Conservation (phyloP, 2,797 vertebrate genomes). For the Selene dorsalis region DNA sequence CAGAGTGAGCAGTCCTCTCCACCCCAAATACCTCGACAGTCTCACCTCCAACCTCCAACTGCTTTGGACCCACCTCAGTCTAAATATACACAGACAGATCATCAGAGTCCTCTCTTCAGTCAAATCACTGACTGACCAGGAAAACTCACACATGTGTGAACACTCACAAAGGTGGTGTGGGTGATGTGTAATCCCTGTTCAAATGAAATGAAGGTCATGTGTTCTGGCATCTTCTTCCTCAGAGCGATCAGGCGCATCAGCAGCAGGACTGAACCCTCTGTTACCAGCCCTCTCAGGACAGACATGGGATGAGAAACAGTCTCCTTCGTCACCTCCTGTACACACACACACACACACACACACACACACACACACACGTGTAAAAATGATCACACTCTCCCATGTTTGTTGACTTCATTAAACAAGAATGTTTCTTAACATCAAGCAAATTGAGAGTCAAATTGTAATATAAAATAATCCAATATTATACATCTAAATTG, state of each 20-base stretch:
- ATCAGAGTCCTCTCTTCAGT: not conserved
- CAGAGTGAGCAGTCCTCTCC: conserved; percentile 79
- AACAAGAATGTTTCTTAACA: not conserved
- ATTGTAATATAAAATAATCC: too few relatives aligned
- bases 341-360: conserved; percentile 18
- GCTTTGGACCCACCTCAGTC: conserved; percentile 84
- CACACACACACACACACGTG: not conserved
- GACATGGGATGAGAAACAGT: conserved; percentile 68
- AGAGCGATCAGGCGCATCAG: conserved; percentile 88
- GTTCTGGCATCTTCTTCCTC: conserved; percentile 77
- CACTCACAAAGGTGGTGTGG: conserved; percentile 87
- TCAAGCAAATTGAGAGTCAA: too few relatives aligned
- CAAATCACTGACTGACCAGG: not conserved
- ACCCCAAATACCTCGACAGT: conserved; percentile 86
- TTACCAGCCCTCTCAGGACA: conserved; percentile 84
- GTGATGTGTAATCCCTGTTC: conserved; percentile 81
- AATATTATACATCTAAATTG: not conserved
- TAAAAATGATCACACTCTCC: not conserved
- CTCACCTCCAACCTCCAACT: conserved; percentile 76
- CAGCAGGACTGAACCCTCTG: conserved; percentile 89
- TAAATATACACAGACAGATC: conserved; percentile 62
- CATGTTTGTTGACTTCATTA: not conserved
- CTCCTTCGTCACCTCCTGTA: conserved; percentile 77
- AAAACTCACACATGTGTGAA: not conserved
- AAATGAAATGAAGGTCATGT: conserved; percentile 86